These are phyloP conservation scores for Microctonus aethiopoides DNA, from an alignment of 2,888 invertebrate species.

Conservation along the genomic window DNA sequence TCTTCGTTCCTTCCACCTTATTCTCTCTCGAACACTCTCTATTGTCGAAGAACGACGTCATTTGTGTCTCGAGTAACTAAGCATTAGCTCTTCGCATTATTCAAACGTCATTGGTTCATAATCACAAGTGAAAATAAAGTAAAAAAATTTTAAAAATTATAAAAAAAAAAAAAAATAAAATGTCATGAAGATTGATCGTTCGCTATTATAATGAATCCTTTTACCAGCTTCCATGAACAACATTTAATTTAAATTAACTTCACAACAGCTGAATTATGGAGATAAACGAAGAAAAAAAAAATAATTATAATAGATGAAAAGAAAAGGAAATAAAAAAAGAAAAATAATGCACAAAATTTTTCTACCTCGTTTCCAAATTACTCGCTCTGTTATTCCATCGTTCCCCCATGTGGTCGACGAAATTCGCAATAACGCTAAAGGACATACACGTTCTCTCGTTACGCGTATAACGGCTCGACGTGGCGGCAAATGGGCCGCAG, in stretches of 20 bases:
- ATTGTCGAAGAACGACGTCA: conserved; percentile 36
- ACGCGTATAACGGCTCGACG: conserved; percentile 42
- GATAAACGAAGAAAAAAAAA: neutral
- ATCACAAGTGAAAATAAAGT: conserved; percentile 3
- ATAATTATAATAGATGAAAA: neutral
- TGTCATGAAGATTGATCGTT: neutral
- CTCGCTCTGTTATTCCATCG: conserved; percentile 1
- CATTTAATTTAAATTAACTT: conserved; percentile 13
- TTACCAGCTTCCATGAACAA: neutral
- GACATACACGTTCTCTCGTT: conserved; percentile 36
- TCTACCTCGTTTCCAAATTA: neutral
- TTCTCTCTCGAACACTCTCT: neutral
- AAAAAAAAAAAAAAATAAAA: no score
- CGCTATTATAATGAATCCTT: neutral
- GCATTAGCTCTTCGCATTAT: conserved; percentile 40
- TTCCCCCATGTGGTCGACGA: conserved; percentile 24
- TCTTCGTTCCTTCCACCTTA: neutral
- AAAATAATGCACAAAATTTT: conserved; percentile 13
- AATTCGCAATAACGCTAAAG: conserved; percentile 27
- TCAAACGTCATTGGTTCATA: conserved; percentile 22
- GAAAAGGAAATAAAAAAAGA: neutral
- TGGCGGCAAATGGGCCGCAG: conserved; percentile 41
- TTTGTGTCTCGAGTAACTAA: conserved; percentile 38
- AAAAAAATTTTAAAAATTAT: no score
- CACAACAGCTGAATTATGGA: conserved; percentile 12